phyloP scores from a whole-genome alignment of 2,113 vertebrate genomes.

The Zosterops borbonicus region DNA sequence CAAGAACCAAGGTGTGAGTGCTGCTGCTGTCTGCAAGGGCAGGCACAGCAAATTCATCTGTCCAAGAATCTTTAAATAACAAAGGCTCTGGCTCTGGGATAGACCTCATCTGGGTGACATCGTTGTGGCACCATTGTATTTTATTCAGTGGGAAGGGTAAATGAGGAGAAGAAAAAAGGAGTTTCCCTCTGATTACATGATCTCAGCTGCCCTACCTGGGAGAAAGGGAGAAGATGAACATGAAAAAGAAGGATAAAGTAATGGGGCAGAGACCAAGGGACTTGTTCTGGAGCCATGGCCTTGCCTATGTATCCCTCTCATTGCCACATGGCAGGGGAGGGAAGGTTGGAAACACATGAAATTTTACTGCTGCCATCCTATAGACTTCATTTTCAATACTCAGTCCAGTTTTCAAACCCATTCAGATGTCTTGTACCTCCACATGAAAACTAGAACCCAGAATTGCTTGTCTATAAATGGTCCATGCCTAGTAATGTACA shows the following conservation, averaged over 20 bases:
- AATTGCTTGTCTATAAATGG: neutral
- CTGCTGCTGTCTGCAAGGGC: neutral
- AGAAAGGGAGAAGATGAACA: neutral
- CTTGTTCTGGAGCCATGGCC: neutral
- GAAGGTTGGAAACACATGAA: neutral
- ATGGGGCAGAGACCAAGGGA: neutral
- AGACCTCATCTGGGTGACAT: neutral
- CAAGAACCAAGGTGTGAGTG: fast-evolving
- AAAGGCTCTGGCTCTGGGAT: neutral
- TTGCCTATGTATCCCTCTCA: neutral
- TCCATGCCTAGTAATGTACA: neutral
- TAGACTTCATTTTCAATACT: neutral
- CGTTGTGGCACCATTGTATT: neutral
- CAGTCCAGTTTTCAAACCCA: neutral
- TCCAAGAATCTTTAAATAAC: neutral
- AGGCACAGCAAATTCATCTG: neutral
- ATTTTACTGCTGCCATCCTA: neutral
- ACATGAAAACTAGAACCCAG: neutral
- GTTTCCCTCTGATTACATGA: neutral
- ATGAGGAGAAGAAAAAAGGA: neutral
- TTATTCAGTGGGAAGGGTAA: neutral
- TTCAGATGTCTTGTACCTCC: neutral
- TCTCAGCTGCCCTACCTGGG: neutral
- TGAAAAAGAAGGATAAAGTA: neutral
- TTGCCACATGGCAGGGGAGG: neutral